Conservation (phyloP, 2,888 invertebrate genomes). For the Ennomos quercinarius region DNA sequence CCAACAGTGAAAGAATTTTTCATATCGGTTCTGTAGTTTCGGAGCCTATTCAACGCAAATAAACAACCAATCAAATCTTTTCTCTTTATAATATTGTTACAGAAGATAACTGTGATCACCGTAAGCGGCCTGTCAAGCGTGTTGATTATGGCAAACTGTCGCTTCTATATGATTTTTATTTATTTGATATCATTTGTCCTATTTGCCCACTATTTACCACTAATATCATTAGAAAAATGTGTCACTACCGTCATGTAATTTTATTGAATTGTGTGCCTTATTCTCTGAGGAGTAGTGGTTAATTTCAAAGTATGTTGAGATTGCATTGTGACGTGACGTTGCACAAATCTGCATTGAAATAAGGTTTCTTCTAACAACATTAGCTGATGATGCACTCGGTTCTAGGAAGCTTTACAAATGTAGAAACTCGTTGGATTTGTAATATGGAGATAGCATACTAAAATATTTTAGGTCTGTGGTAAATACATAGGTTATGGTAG, state of each 20-base stretch:
- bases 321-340: neutral
- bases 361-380: conserved; percentile 39
- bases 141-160: too few relatives aligned
- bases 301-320: conserved; percentile 1
- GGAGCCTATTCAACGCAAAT: too few relatives aligned
- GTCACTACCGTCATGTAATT: conserved; percentile 4
- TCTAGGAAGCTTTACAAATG: conserved; percentile 33
- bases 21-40: too few relatives aligned
- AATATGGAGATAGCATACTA: too few relatives aligned
- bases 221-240: conserved; percentile 26
- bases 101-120: too few relatives aligned
- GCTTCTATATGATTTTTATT: too few relatives aligned
- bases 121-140: too few relatives aligned
- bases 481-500: too few relatives aligned
- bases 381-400: conserved; percentile 23
- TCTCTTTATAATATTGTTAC: too few relatives aligned
- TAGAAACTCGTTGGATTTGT: conserved; percentile 3
- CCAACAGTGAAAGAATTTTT: too few relatives aligned
- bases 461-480: neutral
- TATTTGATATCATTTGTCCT: neutral
- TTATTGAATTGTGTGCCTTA: conserved; percentile 6
- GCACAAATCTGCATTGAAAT: conserved; percentile 23
- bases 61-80: too few relatives aligned
- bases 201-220: neutral
- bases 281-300: neutral